phyloP scores from a whole-genome alignment of 2,888 invertebrate species.

The Latrodectus elegans region DNA sequence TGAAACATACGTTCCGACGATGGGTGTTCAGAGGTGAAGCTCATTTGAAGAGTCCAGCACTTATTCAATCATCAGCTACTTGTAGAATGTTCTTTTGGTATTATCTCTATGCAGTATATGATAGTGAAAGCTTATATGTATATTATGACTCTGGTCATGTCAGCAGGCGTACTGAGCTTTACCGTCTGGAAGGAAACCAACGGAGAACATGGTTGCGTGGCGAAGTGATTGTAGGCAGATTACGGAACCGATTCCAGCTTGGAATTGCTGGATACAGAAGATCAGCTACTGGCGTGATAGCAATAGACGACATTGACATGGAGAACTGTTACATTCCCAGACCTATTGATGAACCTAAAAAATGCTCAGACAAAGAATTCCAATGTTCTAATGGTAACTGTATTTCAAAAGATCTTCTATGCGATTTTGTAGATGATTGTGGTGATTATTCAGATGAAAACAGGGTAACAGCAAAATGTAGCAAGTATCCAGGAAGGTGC shows the following conservation, averaged over 20 bases:
- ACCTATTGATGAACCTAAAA: neutral
- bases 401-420: slow-evolving; percentile 46
- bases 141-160: slow-evolving; percentile 46
- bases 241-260: slow-evolving; percentile 47
- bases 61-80: slow-evolving; percentile 55
- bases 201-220: slow-evolving; percentile 41
- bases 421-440: slow-evolving; percentile 69
- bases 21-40: slow-evolving; percentile 7
- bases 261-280: slow-evolving; percentile 30
- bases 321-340: slow-evolving; percentile 58
- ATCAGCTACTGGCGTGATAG: slow-evolving; percentile 29
- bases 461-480: slow-evolving; percentile 39
- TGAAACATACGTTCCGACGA: slow-evolving; percentile 22
- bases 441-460: slow-evolving; percentile 68
- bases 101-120: slow-evolving; percentile 27
- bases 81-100: slow-evolving; percentile 67
- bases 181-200: slow-evolving; percentile 19
- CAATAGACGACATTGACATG: slow-evolving; percentile 68
- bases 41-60: slow-evolving; percentile 42
- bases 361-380: slow-evolving; percentile 46
- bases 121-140: slow-evolving; percentile 21
- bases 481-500: slow-evolving; percentile 56
- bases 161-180: slow-evolving; percentile 26
- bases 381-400: slow-evolving; percentile 59
- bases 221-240: slow-evolving; percentile 51